Base-by-base conservation (phyloP, 2,113 vertebrate genomes). In the Steatornis caripensis region DNA sequence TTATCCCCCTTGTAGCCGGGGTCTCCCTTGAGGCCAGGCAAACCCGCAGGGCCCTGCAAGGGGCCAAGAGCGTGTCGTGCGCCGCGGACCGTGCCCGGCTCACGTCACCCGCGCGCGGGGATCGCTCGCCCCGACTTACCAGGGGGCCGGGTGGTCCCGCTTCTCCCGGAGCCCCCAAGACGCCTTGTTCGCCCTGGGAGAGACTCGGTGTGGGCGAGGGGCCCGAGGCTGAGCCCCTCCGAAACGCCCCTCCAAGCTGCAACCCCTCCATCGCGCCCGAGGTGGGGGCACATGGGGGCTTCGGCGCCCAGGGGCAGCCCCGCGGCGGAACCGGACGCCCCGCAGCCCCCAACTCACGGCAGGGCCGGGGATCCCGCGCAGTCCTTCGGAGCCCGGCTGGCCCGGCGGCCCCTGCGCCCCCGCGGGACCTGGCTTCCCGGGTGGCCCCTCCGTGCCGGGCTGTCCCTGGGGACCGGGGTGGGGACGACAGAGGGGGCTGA, bases 11-110 rank as follows among this genome's bases (percentile, higher is more conserved):
- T 99, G 45, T 46, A 82, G 64, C 99, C 99, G 13, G 98, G 95
- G 77, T 99, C 98, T 95, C 99, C 99, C 96, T 98, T 99, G 87
- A 99, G 97, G 60, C 99, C 99, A 11, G 97, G 99, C 60, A 99
- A 98, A 83, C 99, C 99, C 19, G 98, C 48, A 13, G 99, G 99
- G 6, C 99, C 99, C 99, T 99, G 85, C 49, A 58, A 86, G 87
- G 29, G 26, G 71, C n/a, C 64, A 34, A 29, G 34, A 4, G 41
- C 11, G 41, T 43, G 41, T 43, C 41, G 41, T 43, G 41, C 41
- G 41, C 41, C 41, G 11, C 15, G 41, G 41, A 11, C 41, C 41
- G 41, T 43, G 41, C 41, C 41, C 15, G 41, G 41, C 41, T 43
- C 41, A 43, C 11, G 41, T 43, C 41, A 43, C 41, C 41, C 41